Conservation (phyloP, 2,888 invertebrate species). For the Plagodis pulveraria region DNA sequence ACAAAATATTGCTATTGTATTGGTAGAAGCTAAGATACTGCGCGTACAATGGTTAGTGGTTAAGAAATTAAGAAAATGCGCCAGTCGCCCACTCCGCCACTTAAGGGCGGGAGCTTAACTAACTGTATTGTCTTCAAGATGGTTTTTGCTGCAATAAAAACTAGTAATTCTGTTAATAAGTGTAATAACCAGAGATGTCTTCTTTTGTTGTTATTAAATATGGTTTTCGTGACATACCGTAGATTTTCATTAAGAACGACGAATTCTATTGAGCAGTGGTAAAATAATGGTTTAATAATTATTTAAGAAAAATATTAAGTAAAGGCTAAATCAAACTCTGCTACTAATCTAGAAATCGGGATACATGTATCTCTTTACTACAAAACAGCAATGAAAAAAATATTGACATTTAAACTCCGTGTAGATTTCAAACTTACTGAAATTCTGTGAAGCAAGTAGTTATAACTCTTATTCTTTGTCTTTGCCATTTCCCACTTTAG, state of each 20-base stretch:
- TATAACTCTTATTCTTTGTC: too few relatives aligned
- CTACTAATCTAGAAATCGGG: too few relatives aligned
- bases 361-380: too few relatives aligned
- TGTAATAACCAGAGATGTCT: conserved; percentile 54
- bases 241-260: too few relatives aligned
- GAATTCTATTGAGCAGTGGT: neutral
- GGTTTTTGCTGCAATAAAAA: conserved; percentile 77
- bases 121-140: conserved; percentile 75
- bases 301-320: too few relatives aligned
- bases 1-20: neutral
- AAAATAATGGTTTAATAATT: too few relatives aligned
- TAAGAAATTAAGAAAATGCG: conserved; percentile 83
- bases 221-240: conserved; percentile 13
- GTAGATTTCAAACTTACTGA: too few relatives aligned
- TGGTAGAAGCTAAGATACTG: conserved; percentile 16
- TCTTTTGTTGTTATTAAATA: conserved; percentile 43
- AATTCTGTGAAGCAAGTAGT: too few relatives aligned
- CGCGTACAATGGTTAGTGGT: conserved; percentile 39
- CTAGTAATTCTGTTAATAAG: conserved; percentile 76
- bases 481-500: too few relatives aligned
- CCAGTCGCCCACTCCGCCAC: conserved; percentile 71
- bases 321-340: too few relatives aligned
- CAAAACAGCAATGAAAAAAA: too few relatives aligned
- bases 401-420: too few relatives aligned
- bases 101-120: conserved; percentile 65